phyloP scores from a whole-genome alignment of 2,888 invertebrate species.

The Coecobrya sp. region DNA sequence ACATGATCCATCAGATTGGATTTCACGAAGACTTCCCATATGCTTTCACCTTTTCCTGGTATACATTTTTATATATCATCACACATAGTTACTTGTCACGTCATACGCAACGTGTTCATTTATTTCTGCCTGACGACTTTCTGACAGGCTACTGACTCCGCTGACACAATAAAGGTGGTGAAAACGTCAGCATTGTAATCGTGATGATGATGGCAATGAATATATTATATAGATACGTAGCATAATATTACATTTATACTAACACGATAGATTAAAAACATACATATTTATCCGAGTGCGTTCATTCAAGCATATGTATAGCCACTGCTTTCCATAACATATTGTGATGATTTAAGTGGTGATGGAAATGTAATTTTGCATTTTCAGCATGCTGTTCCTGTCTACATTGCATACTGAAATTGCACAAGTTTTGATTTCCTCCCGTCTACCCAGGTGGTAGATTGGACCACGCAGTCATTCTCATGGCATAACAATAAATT shows the following conservation, averaged over 20 bases:
- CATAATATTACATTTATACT: background rate
- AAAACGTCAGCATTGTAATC: slow-evolving; percentile 38
- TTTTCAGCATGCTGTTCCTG: slow-evolving; percentile 32
- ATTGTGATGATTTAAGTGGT: slow-evolving; percentile 23
- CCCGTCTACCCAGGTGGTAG: slow-evolving; percentile 60
- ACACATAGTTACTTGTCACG: slow-evolving; percentile 16
- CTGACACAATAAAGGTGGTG: slow-evolving; percentile 66
- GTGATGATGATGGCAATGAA: slow-evolving; percentile 4
- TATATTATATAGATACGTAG: background rate
- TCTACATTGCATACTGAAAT: background rate
- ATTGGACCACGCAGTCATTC: slow-evolving; percentile 34
- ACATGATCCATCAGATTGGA: background rate
- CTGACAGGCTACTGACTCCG: slow-evolving; percentile 55
- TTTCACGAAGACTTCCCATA: background rate
- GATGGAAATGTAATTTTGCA: slow-evolving; percentile 62
- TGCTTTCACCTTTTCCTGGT: background rate
- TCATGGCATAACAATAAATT: slow-evolving; percentile 30
- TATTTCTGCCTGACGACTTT: slow-evolving; percentile 8
- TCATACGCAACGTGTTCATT: slow-evolving; percentile 65
- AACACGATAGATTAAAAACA: too few relatives aligned
- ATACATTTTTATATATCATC: background rate
- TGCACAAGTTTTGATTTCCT: slow-evolving; percentile 66
- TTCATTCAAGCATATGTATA: too few relatives aligned
- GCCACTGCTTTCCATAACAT: slow-evolving; percentile 16
- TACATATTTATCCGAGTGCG: too few relatives aligned